Conservation (phyloP, 2,113 vertebrate genomes). For the Carollia perspicillata region DNA sequence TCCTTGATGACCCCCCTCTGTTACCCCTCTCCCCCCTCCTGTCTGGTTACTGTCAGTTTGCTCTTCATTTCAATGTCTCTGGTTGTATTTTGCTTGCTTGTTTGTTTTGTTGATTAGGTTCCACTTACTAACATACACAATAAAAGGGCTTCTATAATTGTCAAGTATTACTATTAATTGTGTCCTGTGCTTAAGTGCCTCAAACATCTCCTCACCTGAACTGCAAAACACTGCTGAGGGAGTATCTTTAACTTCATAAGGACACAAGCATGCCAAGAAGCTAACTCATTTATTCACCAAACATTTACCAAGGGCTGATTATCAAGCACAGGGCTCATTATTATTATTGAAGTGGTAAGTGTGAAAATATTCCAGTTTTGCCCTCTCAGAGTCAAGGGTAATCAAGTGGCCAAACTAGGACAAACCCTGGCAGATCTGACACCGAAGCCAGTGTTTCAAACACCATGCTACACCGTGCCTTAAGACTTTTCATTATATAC, state of each 20-base stretch:
- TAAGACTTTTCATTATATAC: not conserved
- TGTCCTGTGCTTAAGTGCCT: not conserved
- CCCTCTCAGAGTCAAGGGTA: not conserved
- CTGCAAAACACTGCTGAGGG: not conserved
- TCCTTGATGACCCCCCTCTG: no score
- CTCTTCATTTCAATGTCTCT: no score
- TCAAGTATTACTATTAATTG: not conserved
- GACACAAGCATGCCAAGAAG: not conserved
- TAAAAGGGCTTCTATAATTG: not conserved
- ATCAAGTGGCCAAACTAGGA: not conserved
- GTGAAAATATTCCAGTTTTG: not conserved
- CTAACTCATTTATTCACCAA: not conserved
- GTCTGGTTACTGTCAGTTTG: no score
- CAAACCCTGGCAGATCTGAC: not conserved
- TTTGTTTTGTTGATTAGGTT: no score
- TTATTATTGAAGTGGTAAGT: not conserved
- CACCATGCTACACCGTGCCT: not conserved
- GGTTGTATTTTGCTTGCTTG: no score
- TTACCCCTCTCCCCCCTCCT: no score
- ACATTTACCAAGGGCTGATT: not conserved
- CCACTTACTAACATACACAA: not conserved
- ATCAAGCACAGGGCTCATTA: not conserved
- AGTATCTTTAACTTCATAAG: not conserved
- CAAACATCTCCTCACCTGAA: conserved; percentile 30
- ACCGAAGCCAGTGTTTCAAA: not conserved